phyloP scores from a whole-genome alignment of 1,140 invertebrate genomes.

The Microplitis demolitor region DNA sequence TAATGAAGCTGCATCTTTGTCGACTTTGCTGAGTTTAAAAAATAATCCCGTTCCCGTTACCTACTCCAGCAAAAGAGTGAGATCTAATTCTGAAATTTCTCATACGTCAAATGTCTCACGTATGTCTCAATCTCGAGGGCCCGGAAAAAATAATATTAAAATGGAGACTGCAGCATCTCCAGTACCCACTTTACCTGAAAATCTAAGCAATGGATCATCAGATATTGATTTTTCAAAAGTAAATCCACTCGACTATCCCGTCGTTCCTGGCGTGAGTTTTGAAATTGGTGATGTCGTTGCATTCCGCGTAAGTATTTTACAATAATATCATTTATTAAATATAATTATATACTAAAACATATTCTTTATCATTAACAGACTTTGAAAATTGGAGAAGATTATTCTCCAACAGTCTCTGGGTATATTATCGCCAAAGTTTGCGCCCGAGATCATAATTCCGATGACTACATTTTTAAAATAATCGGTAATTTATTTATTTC shows the following conservation, averaged over 20 bases:
- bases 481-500: slow-evolving; percentile 28
- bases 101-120: too few relatives aligned
- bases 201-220: background rate
- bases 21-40: slow-evolving; percentile 38
- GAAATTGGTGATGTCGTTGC: slow-evolving; percentile 36
- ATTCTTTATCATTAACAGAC: slow-evolving; percentile 33
- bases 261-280: slow-evolving; percentile 18
- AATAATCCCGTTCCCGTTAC: slow-evolving; percentile 41
- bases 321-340: background rate
- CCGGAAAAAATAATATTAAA: background rate
- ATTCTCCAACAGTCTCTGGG: slow-evolving; percentile 41
- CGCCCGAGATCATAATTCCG: background rate
- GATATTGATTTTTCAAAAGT: background rate
- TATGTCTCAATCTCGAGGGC: too few relatives aligned
- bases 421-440: slow-evolving; percentile 39
- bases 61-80: slow-evolving; percentile 34
- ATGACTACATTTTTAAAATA: slow-evolving; percentile 34
- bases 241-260: slow-evolving; percentile 23
- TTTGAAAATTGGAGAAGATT: slow-evolving; percentile 40
- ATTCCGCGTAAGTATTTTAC: slow-evolving; percentile 40
- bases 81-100: background rate
- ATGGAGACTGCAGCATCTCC: background rate
- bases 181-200: background rate
- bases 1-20: slow-evolving; percentile 13
- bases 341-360: background rate